Evolutionary conservation across 2,797 vertebrate species (phyloP), one percentile per base, ranked within the genome.

Genomic region (Paramormyrops hopkinsi): DNA sequence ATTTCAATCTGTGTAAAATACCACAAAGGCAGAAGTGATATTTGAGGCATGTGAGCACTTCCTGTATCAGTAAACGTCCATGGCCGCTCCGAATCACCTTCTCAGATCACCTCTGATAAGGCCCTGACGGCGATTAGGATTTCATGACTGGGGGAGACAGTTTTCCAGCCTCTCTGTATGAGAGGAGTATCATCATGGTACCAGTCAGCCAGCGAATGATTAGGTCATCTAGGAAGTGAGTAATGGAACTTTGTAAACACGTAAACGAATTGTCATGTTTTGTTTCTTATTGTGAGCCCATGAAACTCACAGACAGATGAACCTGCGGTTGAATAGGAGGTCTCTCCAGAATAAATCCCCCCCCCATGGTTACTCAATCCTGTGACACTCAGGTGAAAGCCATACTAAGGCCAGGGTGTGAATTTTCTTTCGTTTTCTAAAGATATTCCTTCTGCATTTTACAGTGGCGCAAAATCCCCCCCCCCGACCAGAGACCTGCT

Each of bases 371-470:
- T 48, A 41, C 14, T 76, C 11, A 29, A 65, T 51, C 84, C 37
- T 22, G 73, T 90, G 89, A 90, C 48, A 37, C 56, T 83, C 87
- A 84, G 22, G 73, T 88, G 56, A 54, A 53, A 46, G 54, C 65
- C 54, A 79, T 44, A 50, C 37, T 29, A 76, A 86, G 22, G 56
- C 8, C 19, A 59, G 69, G 19, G 12, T 14, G n/a, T 69, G 53
- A 37, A 83, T 86, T 62, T 87, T 54, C 90, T 88, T 90, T 88
- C 88, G 1, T 86, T 90, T 90, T 90, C 82, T 89, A 88, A 76
- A 86, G 69, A 54, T 73, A 69, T 53, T 85, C 69, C 44, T 90
- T 90, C 89, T 90, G 89, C 89, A 90, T 90, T 90, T 90, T 53
- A 56, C n/a, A 46, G 12, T 48, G 12, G 59, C 37, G 59, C 50